Conservation (phyloP, 2,113 vertebrate genomes). For the Myrmecophaga tridactyla region DNA sequence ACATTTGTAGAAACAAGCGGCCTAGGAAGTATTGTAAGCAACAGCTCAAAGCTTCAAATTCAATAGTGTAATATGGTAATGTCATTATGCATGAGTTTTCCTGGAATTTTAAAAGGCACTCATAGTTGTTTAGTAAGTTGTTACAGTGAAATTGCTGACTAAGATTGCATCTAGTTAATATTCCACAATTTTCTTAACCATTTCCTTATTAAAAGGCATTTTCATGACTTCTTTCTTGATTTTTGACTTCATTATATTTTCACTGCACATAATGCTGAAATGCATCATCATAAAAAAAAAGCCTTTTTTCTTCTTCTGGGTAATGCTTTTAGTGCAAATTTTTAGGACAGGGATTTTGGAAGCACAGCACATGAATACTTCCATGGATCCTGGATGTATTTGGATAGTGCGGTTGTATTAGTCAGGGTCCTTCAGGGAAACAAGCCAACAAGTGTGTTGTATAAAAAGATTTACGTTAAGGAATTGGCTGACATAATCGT, state of each 20-base stretch:
- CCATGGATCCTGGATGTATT: neutral
- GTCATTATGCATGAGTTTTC: neutral
- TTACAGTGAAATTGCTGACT: neutral
- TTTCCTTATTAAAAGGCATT: neutral
- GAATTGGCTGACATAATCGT: too few species aligned
- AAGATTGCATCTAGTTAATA: neutral
- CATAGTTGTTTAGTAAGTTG: neutral
- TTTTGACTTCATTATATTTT: slow-evolving; percentile 21
- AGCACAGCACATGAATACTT: neutral
- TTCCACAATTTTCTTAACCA: neutral
- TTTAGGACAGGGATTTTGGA: neutral
- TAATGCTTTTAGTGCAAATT: neutral
- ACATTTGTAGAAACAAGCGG: neutral
- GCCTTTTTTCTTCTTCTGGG: slow-evolving; percentile 7
- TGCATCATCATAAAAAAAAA: neutral
- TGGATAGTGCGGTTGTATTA: neutral
- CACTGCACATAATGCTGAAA: neutral
- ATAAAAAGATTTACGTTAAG: too few species aligned
- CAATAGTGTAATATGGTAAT: neutral
- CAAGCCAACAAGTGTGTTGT: too few species aligned
- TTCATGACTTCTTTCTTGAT: neutral
- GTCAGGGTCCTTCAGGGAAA: too few species aligned
- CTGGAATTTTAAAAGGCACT: neutral
- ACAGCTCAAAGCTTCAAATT: neutral
- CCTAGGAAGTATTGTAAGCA: neutral